phyloP scores from a whole-genome alignment of 2,113 vertebrate species.

The Gracilinanus agilis region DNA sequence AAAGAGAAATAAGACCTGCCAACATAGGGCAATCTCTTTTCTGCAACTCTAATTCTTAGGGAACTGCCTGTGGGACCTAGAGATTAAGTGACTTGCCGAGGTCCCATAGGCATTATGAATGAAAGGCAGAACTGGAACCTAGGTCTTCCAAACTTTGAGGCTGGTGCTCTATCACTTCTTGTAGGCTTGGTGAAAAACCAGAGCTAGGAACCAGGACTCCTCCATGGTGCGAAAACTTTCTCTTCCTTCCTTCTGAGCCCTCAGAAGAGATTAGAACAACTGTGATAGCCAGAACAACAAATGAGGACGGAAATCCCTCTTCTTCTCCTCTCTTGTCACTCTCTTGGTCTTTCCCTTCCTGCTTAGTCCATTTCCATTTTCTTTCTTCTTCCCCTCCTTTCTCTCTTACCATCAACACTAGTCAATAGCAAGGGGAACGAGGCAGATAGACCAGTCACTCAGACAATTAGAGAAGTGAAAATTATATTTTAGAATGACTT shows the following conservation, averaged over 20 bases:
- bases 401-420: not conserved
- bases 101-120: not conserved
- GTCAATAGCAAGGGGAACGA: not conserved
- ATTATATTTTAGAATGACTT: not conserved
- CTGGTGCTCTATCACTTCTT: not conserved
- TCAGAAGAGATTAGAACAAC: not conserved
- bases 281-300: not conserved
- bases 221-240: not conserved
- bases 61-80: not conserved
- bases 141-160: not conserved
- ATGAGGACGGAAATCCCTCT: rapidly evolving
- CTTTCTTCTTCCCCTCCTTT: not conserved
- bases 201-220: not conserved
- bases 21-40: not conserved
- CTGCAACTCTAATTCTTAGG: not conserved
- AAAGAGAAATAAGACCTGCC: not conserved
- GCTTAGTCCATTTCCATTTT: not conserved
- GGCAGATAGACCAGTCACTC: not conserved
- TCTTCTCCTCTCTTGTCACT: not conserved
- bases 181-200: not conserved
- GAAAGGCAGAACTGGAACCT: not conserved
- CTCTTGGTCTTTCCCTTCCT: not conserved
- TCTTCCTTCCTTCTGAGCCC: not conserved
- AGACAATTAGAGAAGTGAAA: not conserved
- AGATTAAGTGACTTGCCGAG: not conserved